phyloP scores from a whole-genome alignment of 2,888 invertebrate species.

The Pandemis cinnamomeana region DNA sequence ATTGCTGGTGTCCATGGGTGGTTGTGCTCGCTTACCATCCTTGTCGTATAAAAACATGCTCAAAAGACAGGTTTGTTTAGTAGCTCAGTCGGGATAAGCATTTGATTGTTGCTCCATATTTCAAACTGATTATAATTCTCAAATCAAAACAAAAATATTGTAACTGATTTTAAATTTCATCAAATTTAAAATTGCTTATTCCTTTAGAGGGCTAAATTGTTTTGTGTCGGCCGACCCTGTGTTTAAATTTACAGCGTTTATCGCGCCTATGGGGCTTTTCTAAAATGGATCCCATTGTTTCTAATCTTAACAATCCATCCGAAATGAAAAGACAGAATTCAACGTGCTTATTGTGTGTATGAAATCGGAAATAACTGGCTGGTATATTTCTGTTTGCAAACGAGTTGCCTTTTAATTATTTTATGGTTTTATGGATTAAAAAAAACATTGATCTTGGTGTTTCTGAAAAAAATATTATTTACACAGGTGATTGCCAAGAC shows the following conservation, averaged over 20 bases:
- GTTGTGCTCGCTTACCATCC: too few species aligned
- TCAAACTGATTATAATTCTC: neutral
- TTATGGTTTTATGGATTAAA: neutral
- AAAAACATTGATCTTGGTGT: neutral
- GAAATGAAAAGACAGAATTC: slow-evolving; percentile 14
- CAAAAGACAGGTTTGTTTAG: too few species aligned
- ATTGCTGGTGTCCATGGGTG: too few species aligned
- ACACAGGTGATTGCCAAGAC: neutral
- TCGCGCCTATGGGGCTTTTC: slow-evolving; percentile 12
- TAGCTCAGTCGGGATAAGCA: too few species aligned
- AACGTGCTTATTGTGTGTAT: slow-evolving; percentile 10
- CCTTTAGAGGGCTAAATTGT: neutral
- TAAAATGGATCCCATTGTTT: slow-evolving; percentile 15
- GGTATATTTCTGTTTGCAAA: neutral
- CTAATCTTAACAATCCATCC: slow-evolving; percentile 17
- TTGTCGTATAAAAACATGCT: too few species aligned
- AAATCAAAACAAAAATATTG: neutral
- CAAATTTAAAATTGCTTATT: neutral
- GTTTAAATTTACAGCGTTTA: slow-evolving; percentile 12
- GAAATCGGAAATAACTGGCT: neutral
- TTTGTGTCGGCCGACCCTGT: neutral
- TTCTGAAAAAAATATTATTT: neutral
- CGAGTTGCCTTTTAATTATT: neutral
- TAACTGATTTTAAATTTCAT: neutral
- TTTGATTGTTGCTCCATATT: too few species aligned